Evolutionary conservation across 2,113 vertebrate genomes (phyloP).

Genomic region (Rhipidura dahli): DNA sequence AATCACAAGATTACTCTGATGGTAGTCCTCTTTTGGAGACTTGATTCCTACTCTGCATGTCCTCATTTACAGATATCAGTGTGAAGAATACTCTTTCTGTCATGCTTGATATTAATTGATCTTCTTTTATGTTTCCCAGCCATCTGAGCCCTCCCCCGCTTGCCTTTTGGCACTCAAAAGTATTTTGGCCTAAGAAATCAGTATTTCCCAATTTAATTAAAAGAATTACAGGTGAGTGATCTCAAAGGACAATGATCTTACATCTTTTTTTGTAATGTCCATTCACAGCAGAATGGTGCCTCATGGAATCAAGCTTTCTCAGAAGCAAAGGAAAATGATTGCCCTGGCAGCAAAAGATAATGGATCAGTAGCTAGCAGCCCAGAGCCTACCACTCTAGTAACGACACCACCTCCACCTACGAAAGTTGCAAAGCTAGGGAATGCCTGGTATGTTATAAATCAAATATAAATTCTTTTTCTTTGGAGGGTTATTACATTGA

Average conservation of each 20-base stretch:
- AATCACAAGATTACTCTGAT: not conserved
- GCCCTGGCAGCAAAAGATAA: slow-evolving; percentile 87
- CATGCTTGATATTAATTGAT: not conserved
- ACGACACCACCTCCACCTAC: slow-evolving; percentile 49
- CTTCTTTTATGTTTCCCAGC: not conserved
- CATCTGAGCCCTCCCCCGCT: fast-evolving
- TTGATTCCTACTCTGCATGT: not conserved
- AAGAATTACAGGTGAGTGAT: not conserved
- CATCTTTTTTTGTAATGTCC: not conserved
- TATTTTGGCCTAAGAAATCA: not conserved
- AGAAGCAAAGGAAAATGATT: slow-evolving; percentile 96
- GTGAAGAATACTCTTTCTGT: not conserved
- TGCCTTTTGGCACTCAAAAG: not conserved
- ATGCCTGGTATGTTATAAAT: slow-evolving; percentile 82
- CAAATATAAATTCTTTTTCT: not conserved
- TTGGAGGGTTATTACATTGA: not conserved
- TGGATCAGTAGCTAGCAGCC: slow-evolving; percentile 42
- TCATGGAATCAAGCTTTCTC: slow-evolving; percentile 86
- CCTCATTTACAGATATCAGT: not conserved
- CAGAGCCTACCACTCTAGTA: slow-evolving; percentile 68
- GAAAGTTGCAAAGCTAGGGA: slow-evolving; percentile 78
- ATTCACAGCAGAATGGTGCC: slow-evolving; percentile 74
- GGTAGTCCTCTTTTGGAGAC: not conserved
- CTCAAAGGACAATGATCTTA: not conserved
- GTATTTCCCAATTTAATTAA: not conserved